Percentiles rank a stretch among this genome's conserved stretches.
Conservation (phyloP, 2,113 vertebrate species). For the human (Homo sapiens) region DNA sequence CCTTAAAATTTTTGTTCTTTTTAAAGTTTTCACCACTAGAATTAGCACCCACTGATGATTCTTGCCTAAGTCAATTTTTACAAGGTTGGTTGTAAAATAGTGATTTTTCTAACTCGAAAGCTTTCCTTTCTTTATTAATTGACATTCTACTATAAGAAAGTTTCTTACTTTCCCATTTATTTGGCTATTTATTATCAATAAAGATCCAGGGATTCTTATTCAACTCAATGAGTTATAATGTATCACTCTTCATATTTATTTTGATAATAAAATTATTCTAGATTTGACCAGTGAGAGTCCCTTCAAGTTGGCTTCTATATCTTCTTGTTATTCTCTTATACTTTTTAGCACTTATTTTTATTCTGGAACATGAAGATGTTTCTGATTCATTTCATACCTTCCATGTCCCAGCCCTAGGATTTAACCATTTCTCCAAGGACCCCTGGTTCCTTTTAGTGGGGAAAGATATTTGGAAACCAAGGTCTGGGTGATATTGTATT, state of each 20-base stretch:
- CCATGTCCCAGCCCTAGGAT: background rate
- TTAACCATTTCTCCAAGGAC: background rate
- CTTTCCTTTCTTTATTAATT: background rate
- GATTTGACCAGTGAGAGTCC: background rate
- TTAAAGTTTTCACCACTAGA: background rate
- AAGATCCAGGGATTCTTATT: background rate
- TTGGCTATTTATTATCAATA: slow-evolving; percentile 5
- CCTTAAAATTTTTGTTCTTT: background rate
- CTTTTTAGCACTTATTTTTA: background rate
- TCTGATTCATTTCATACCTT: background rate
- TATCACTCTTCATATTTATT: background rate
- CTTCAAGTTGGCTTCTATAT: background rate
- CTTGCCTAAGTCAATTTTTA: background rate
- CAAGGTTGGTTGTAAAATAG: background rate
- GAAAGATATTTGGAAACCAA: slow-evolving; percentile 6
- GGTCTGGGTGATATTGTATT: background rate
- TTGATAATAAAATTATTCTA: background rate
- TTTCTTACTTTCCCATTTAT: background rate
- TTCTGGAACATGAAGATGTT: background rate
- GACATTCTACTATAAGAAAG: background rate
- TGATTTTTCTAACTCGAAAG: background rate
- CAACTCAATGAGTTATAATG: background rate
- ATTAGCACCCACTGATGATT: background rate
- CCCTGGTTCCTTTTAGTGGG: background rate
- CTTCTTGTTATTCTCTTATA: background rate